Conservation (phyloP, 2,113 vertebrate genomes). For the Thunnus thynnus region DNA sequence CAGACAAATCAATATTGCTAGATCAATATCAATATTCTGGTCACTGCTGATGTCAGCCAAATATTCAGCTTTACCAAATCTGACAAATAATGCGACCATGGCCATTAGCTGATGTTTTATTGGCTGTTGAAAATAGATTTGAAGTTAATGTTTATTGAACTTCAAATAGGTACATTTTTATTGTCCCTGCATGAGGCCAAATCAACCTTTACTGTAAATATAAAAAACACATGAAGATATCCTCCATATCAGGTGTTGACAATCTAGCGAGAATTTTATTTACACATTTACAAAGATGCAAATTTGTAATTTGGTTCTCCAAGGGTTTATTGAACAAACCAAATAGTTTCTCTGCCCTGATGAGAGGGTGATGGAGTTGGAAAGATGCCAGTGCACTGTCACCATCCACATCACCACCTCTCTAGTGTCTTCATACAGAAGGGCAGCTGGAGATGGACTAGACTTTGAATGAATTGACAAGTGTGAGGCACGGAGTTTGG, state of each 20-base stretch:
- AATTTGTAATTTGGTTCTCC: slow-evolving; percentile 18
- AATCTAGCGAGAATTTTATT: slow-evolving; percentile 32
- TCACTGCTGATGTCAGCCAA: background rate
- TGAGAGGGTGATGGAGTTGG: slow-evolving; percentile 5
- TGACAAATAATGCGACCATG: background rate
- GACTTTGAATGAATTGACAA: slow-evolving; percentile 10
- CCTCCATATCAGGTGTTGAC: background rate
- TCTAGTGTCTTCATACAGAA: slow-evolving; percentile 12
- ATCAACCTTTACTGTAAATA: background rate
- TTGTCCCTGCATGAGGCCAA: background rate
- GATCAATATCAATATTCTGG: background rate
- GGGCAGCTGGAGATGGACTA: slow-evolving; percentile 21
- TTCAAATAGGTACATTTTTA: background rate
- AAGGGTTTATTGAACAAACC: slow-evolving; percentile 20
- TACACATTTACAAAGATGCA: slow-evolving; percentile 59
- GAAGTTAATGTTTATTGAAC: background rate
- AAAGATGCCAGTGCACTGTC: background rate
- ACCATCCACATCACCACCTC: slow-evolving; percentile 3
- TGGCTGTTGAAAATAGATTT: background rate
- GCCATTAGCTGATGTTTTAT: background rate
- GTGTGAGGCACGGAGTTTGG: slow-evolving; percentile 61
- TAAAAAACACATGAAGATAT: background rate
- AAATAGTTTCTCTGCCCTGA: background rate
- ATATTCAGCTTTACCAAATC: background rate
- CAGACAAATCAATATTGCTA: background rate